Percentiles rank a stretch among this genome's conserved stretches.
Conservation (phyloP, 2,113 vertebrate species). For the Rhinopomastus cyanomelas region DNA sequence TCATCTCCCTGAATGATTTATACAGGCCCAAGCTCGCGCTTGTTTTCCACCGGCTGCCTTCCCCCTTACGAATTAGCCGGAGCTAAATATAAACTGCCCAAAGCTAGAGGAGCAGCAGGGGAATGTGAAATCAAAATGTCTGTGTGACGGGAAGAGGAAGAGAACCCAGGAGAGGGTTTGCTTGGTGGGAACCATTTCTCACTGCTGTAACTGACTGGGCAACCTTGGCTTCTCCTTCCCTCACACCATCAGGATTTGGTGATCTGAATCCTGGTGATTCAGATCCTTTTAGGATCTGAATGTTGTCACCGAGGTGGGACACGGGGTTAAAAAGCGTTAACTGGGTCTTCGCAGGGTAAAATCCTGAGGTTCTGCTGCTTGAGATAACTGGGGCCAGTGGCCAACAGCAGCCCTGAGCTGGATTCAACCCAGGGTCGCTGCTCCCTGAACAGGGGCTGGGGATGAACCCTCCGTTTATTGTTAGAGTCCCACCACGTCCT, state of each 20-base stretch:
- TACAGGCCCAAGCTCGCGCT: background rate
- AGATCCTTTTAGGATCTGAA: background rate
- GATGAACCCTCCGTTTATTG: background rate
- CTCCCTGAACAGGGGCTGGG: background rate
- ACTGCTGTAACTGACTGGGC: background rate
- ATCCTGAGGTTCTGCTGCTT: too few species aligned
- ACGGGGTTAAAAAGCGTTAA: fast-evolving
- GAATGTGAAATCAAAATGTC: background rate
- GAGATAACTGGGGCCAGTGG: too few species aligned
- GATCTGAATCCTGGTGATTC: fast-evolving
- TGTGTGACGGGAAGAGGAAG: background rate
- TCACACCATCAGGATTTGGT: background rate
- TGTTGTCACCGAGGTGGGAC: background rate
- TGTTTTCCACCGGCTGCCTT: background rate
- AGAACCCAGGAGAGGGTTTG: background rate
- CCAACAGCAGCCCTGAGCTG: background rate
- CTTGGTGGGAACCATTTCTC: background rate
- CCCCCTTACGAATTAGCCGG: background rate
- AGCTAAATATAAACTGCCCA: background rate
- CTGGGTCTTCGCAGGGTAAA: background rate
- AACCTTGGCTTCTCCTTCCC: background rate
- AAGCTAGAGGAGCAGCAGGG: background rate
- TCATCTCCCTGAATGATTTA: background rate
- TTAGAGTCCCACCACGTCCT: background rate
- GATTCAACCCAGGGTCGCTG: fast-evolving